Conservation (phyloP, 2,113 vertebrate genomes). For the Zeus faber region DNA sequence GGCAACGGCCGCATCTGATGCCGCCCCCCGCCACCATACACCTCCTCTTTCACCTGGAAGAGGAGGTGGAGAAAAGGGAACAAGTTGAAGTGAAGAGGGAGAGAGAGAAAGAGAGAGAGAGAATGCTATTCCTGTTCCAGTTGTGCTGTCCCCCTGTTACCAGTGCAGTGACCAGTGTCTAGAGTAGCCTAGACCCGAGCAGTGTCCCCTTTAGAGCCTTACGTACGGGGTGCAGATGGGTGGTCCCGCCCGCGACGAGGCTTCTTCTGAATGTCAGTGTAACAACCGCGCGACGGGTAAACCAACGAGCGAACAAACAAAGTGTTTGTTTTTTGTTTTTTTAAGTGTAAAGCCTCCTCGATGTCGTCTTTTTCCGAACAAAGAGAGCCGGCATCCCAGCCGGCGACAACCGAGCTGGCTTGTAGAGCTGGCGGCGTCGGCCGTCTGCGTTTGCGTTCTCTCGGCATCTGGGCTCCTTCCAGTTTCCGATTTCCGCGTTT, state of each 20-base stretch:
- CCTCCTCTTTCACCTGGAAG: neutral
- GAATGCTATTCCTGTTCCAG: neutral
- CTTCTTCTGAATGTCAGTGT: neutral
- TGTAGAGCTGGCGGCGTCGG: too few relatives aligned
- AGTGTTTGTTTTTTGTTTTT: too few relatives aligned
- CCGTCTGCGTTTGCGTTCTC: too few relatives aligned
- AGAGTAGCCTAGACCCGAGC: neutral
- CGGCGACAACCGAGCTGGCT: too few relatives aligned
- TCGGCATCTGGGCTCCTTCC: too few relatives aligned
- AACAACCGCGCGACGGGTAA: neutral
- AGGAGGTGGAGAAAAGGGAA: neutral
- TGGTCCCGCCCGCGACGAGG: too few relatives aligned
- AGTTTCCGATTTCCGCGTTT: too few relatives aligned
- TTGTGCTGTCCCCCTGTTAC: neutral
- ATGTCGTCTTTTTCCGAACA: too few relatives aligned
- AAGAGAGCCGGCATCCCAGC: too few relatives aligned
- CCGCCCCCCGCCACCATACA: neutral
- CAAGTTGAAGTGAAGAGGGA: conserved; percentile 2
- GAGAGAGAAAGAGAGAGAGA: conserved; percentile 6
- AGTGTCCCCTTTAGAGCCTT: neutral
- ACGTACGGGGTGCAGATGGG: neutral
- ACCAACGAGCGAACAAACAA: too few relatives aligned
- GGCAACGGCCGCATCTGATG: conserved; percentile 76
- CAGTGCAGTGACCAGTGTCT: neutral
- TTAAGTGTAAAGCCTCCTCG: too few relatives aligned